Conservation (phyloP, 2,113 vertebrate species). For the Etheostoma spectabile region DNA sequence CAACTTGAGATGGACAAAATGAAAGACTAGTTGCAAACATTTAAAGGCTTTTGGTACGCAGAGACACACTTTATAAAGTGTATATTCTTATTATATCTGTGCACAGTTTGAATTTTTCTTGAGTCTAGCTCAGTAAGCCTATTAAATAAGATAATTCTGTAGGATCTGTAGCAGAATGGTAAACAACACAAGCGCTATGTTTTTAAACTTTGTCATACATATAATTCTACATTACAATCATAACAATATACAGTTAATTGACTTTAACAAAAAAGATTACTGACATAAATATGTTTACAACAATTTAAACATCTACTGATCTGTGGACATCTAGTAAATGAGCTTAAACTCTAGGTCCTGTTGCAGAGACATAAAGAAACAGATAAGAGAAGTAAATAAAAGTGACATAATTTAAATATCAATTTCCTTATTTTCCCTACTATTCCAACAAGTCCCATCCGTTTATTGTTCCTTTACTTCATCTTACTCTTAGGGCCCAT, state of each 20-base stretch:
- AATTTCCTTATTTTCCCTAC: neutral
- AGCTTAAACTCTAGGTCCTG: neutral
- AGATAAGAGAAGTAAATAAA: neutral
- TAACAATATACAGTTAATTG: no score
- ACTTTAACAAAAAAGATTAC: no score
- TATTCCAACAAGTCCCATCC: neutral
- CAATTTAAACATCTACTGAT: neutral
- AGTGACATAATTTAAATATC: neutral
- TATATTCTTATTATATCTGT: neutral
- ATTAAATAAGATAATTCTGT: neutral
- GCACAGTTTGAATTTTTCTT: neutral
- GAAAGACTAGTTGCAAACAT: slow-evolving; percentile 6
- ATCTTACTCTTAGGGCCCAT: slow-evolving; percentile 34
- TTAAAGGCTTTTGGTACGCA: neutral
- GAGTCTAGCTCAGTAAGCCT: neutral
- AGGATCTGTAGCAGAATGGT: neutral
- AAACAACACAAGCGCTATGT: no score
- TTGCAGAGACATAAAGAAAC: neutral
- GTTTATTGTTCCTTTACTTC: neutral
- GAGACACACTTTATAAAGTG: neutral
- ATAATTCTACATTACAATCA: no score
- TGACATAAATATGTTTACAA: neutral
- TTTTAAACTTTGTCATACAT: no score
- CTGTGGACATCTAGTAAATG: neutral
- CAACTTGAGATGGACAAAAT: neutral